A percentile compares a stretch with the other conserved stretches of the same genome.
phyloP scores from a whole-genome alignment of 2,888 invertebrate genomes.

The Drosophila differens region DNA sequence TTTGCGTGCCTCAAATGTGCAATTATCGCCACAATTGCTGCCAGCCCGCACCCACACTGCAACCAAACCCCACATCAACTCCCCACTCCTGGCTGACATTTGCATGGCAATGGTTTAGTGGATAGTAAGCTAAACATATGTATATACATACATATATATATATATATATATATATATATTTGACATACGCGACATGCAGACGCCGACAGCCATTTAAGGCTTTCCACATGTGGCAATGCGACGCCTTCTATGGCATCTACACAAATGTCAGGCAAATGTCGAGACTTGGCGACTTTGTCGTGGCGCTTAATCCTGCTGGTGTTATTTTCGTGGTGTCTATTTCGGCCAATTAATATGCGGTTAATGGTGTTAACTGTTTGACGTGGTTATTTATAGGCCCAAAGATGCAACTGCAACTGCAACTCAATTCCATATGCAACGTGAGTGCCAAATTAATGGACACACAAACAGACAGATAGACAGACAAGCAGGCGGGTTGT shows the following conservation, averaged over 20 bases:
- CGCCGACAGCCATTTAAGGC: conserved; percentile 66
- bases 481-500: conserved; percentile 32
- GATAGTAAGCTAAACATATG: not conserved
- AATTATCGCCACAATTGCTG: conserved; percentile 60
- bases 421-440: conserved; percentile 51
- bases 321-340: conserved; percentile 61
- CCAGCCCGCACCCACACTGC: conserved; percentile 25
- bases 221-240: conserved; percentile 47
- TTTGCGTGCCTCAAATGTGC: conserved; percentile 68
- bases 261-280: conserved; percentile 74
- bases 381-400: conserved; percentile 75
- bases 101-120: conserved; percentile 31
- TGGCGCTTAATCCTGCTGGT: conserved; percentile 62
- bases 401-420: conserved; percentile 74
- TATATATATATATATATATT: conserved; percentile 7
- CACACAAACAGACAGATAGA: conserved; percentile 4
- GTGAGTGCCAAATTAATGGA: conserved; percentile 57
- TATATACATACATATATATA: not conserved
- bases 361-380: conserved; percentile 77
- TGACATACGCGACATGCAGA: conserved; percentile 49
- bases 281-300: conserved; percentile 31
- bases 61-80: not conserved
- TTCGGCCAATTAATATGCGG: conserved; percentile 82
- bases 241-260: conserved; percentile 59
- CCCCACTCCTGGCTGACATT: conserved; percentile 37